Evolutionary conservation across 1,140 invertebrate species (phyloP).

Genomic region (Zeugodacus cucurbitae): DNA sequence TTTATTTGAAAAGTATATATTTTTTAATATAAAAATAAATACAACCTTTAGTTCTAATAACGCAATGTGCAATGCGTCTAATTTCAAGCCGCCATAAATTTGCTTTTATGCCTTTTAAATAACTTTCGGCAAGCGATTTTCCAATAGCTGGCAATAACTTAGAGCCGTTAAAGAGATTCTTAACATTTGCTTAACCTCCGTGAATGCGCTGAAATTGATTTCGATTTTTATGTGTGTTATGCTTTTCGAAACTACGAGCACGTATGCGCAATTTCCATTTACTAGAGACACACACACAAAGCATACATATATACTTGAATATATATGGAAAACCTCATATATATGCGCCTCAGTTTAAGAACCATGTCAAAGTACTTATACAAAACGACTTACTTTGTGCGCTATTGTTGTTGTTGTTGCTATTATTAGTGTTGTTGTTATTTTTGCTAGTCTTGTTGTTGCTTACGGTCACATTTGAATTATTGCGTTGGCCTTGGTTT

Average conservation of each 20-base stretch:
- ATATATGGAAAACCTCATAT: background rate
- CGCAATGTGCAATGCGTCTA: no score
- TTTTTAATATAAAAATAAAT: no score
- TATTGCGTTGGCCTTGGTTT: slow-evolving; percentile 34
- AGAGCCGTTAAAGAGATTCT: background rate
- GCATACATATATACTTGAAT: background rate
- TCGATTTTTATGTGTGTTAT: background rate
- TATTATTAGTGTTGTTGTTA: no score
- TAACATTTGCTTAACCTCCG: slow-evolving; percentile 3
- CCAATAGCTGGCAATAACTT: background rate
- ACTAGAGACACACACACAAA: no score
- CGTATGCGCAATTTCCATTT: background rate
- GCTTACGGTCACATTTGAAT: slow-evolving; percentile 27
- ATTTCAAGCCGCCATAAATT: no score
- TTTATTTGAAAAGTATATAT: no score
- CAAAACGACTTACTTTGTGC: background rate
- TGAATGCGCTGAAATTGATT: background rate
- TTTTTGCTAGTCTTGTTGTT: background rate
- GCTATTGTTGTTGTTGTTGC: background rate
- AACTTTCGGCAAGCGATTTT: no score
- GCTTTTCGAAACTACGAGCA: background rate
- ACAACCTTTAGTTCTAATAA: no score
- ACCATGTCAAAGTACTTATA: slow-evolving; percentile 33
- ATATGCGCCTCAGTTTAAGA: background rate
- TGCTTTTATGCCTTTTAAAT: no score